Conservation (phyloP, 2,888 invertebrate genomes). For the Drosophila mercatorum region DNA sequence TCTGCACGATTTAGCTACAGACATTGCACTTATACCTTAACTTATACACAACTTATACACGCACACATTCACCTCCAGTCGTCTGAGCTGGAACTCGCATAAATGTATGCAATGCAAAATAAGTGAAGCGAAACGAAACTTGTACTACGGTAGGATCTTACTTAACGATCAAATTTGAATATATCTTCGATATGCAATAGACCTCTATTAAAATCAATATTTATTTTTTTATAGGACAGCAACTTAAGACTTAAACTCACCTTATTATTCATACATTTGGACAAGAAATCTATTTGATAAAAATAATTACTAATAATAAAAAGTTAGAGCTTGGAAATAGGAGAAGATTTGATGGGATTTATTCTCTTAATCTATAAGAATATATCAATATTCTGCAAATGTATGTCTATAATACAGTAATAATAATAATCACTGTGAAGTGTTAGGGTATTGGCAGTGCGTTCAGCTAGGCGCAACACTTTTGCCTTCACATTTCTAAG, state of each 20-base stretch:
- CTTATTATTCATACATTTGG: no score
- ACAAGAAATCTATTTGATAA: no score
- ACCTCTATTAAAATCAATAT: background rate
- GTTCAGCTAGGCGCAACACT: slow-evolving; percentile 1
- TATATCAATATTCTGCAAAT: no score
- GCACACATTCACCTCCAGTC: no score
- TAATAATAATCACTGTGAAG: background rate
- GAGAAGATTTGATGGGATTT: no score
- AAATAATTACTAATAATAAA: no score
- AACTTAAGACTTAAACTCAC: no score
- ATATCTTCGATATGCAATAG: background rate
- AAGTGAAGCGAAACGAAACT: background rate
- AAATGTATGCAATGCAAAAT: slow-evolving; percentile 7
- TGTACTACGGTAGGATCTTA: background rate
- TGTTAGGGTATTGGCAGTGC: slow-evolving; percentile 19
- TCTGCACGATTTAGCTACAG: background rate
- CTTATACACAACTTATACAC: background rate
- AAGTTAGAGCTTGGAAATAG: no score
- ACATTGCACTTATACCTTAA: background rate
- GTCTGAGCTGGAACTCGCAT: background rate
- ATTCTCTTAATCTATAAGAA: no score
- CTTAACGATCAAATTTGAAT: background rate
- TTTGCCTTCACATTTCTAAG: slow-evolving; percentile 13
- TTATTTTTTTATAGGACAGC: no score
- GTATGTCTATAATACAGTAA: background rate